These are phyloP conservation scores for Petrocephalus zakoni DNA, from an alignment of 2,113 vertebrate species.

Conservation along the genomic window DNA sequence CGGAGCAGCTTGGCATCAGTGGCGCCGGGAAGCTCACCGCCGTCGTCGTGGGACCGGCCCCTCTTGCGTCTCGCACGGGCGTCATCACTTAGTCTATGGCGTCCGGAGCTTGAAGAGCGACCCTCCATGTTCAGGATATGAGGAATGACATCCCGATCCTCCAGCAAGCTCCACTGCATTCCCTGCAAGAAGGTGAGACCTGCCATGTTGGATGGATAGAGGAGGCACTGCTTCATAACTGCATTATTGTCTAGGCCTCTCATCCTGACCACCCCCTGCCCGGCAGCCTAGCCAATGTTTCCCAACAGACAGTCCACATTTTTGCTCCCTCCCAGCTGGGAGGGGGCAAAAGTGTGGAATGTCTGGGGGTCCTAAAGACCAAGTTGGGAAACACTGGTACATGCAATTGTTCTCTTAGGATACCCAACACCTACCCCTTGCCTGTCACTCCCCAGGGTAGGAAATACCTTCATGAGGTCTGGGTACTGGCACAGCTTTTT, in stretches of 20 bases:
- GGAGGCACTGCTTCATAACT: not conserved
- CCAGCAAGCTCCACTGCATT: slow-evolving; percentile 92
- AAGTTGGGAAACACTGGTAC: not conserved
- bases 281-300: not conserved
- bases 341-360: not conserved
- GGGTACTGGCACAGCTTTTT: slow-evolving; percentile 96
- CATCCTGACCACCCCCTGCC: not conserved
- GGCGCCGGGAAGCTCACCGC: slow-evolving; percentile 73
- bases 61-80: slow-evolving; percentile 73
- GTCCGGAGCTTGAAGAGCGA: slow-evolving; percentile 76
- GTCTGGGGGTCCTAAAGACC: not conserved
- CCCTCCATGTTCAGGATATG: slow-evolving; percentile 89
- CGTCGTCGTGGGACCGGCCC: slow-evolving; percentile 84
- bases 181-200: slow-evolving; percentile 61
- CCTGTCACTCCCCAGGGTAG: not conserved
- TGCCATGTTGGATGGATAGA: not conserved
- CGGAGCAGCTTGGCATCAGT: slow-evolving; percentile 83
- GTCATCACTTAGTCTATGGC: slow-evolving; percentile 69
- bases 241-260: not conserved
- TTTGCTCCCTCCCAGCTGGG: too few species aligned
- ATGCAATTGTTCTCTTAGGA: not conserved
- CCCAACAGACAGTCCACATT: too few species aligned
- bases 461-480: slow-evolving; percentile 90
- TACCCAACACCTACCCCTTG: not conserved
- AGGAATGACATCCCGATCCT: slow-evolving; percentile 87